These are phyloP conservation scores for Lampris megalopsis DNA, from an alignment of 2,113 vertebrate species.

Conservation along the genomic window DNA sequence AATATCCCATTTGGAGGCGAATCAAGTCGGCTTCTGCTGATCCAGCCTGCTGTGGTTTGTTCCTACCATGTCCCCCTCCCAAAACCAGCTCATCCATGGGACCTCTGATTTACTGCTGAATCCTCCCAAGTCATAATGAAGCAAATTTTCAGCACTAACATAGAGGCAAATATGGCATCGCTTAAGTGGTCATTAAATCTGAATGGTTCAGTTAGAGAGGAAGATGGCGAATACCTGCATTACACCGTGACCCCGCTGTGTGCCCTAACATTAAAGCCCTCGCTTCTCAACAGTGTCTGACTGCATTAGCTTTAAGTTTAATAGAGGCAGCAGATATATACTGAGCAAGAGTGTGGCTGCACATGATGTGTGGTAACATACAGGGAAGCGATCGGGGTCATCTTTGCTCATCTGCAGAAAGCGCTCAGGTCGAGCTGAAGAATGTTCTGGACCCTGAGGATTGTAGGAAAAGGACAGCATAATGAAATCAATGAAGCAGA, in stretches of 20 bases:
- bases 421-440: conserved; percentile 90
- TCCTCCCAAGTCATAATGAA: conserved; percentile 49
- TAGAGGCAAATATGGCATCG: conserved; percentile 53
- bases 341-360: not conserved
- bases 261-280: not conserved
- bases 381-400: conserved; percentile 89
- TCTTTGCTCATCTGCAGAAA: conserved; percentile 97
- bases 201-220: conserved; percentile 20
- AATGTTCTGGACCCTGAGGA: conserved; percentile 90
- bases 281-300: not conserved
- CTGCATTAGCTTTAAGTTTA: not conserved
- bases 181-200: conserved; percentile 32
- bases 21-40: conserved; percentile 58
- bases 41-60: conserved; percentile 34
- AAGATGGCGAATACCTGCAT: not conserved
- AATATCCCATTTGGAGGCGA: conserved; percentile 69
- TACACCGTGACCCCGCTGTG: not conserved
- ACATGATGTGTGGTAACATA: conserved; percentile 72
- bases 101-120: conserved; percentile 41
- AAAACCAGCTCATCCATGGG: conserved; percentile 25
- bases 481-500: not conserved
- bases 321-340: not conserved
- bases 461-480: conserved; percentile 14
- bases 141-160: conserved; percentile 49
- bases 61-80: conserved; percentile 10